Base-by-base conservation (phyloP, 2,797 vertebrate genomes). In the Hafferia zeledoni region DNA sequence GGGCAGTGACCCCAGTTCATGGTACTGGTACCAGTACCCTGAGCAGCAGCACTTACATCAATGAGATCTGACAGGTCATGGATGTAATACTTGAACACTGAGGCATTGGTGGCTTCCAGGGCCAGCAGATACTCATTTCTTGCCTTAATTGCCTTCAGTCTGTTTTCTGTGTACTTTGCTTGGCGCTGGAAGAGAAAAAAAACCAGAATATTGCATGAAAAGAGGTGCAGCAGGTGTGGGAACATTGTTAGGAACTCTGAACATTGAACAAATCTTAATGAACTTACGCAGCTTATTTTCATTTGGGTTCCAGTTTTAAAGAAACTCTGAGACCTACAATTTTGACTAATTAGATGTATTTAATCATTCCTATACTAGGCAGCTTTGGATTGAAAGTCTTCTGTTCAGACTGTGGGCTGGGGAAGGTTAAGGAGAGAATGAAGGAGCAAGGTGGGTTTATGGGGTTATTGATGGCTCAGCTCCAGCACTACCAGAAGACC, bases 21-120 rank as follows among this genome's bases (percentile, higher is more conserved):
- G 47, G 22, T 41, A 41, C 39, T 41, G 39, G 39, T 41, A 41
- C 39, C 39, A 41, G 39, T 16, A 41, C 60, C 67, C 89, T 85
- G 14, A 49, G 74, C 80, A 94, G 92, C 78, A 95, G 94, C 87
- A 98, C 99, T 99, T 98, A 99, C 99, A 97, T 99, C 98, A 94
- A 99, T 99, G 97, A 99, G 99, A 97, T 99, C 99, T 19, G 99
- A 99, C 95, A 99, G 98, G 98, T 99, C 99, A 0, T 99, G 99
- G 97, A 99, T 99, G 97, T 99, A 99, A 97, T 99, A 99, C 98
- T 99, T 99, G 98, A 99, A 99, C 94, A 99, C 99, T 8, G 98
- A 99, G 35, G 98, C 98, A 80, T 99, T 99, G 97, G 99, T 99
- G 71, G 99, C 99, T 95, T 99, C 99, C 79, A 99, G 98, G 60